Evolutionary conservation across 1,140 invertebrate species (phyloP).

Genomic region (Aphidius ervi): DNA sequence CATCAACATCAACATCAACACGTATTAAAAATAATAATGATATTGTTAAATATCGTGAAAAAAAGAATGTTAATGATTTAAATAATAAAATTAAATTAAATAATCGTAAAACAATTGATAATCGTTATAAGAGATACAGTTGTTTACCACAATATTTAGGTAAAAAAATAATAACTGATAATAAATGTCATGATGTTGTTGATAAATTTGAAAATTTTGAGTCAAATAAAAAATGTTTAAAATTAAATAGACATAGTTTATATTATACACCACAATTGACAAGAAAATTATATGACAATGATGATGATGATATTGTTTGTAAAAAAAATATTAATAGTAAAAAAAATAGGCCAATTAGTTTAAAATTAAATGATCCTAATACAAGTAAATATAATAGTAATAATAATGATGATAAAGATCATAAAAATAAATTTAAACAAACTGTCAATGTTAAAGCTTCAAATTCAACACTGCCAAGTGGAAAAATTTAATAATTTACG

Average conservation of each 20-base stretch:
- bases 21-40: no score
- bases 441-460: no score
- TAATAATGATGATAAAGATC: not conserved
- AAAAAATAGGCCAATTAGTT: conserved; percentile 21
- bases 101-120: conserved; percentile 16
- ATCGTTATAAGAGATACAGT: conserved; percentile 33
- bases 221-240: conserved; percentile 33
- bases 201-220: conserved; percentile 30
- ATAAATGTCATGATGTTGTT: not conserved
- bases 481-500: no score
- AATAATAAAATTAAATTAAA: conserved; percentile 31
- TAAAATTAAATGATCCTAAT: conserved; percentile 11
- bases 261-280: conserved; percentile 43
- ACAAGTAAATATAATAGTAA: no score
- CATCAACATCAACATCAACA: no score
- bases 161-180: conserved; percentile 24
- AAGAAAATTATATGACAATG: conserved; percentile 40
- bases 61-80: conserved; percentile 27
- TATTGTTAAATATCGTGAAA: conserved; percentile 10
- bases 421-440: not conserved
- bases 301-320: conserved; percentile 26
- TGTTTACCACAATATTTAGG: conserved; percentile 30
- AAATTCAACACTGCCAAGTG: no score
- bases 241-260: conserved; percentile 40
- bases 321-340: conserved; percentile 22